Evolutionary conservation across 2,888 invertebrate genomes (phyloP).

Genomic region (Bombyx huttoni): DNA sequence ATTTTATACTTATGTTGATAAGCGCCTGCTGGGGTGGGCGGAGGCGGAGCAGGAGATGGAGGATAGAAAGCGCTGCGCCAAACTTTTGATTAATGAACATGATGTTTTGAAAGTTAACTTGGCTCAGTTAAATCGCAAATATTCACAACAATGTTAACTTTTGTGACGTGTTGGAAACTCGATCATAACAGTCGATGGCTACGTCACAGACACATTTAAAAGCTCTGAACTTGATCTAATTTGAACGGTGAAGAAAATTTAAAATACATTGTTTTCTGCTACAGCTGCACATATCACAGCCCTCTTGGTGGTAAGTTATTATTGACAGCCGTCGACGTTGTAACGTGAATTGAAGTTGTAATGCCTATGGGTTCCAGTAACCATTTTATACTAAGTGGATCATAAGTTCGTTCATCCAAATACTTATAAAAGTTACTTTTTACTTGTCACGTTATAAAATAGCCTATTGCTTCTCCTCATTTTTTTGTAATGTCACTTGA

Average conservation of each 20-base stretch:
- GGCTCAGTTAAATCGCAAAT: conserved; percentile 53
- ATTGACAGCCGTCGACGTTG: no score
- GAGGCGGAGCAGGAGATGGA: conserved; percentile 34
- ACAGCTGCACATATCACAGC: no score
- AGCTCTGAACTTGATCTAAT: conserved; percentile 7
- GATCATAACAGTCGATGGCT: not conserved
- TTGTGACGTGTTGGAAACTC: conserved; percentile 6
- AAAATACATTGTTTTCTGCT: no score
- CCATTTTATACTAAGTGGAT: no score
- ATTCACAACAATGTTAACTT: conserved; percentile 51
- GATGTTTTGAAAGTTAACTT: conserved; percentile 64
- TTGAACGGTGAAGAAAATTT: not conserved
- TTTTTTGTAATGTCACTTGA: no score
- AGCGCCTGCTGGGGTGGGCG: conserved; percentile 22
- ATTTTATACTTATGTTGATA: not conserved
- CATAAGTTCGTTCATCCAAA: no score
- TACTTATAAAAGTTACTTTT: no score
- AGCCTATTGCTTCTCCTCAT: no score
- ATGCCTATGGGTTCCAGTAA: no score
- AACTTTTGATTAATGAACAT: conserved; percentile 72
- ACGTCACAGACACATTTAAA: not conserved
- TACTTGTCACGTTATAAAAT: no score
- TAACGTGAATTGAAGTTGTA: no score
- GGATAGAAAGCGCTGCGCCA: conserved; percentile 62
- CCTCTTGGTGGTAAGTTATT: no score